Conservation (phyloP, 1,140 invertebrate species). For the Euborellia annulipes region DNA sequence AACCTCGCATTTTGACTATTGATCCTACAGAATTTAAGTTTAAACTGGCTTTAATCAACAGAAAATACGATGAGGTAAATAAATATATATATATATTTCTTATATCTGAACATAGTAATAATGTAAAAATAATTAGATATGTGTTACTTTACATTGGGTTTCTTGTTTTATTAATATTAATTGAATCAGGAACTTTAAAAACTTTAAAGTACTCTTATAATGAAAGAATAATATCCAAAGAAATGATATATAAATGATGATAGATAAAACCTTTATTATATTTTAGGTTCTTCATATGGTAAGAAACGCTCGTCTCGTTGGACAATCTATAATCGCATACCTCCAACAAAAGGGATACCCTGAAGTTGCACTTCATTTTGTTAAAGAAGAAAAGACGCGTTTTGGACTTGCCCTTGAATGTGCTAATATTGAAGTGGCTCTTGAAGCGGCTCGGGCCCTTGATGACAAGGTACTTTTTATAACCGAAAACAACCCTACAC, state of each 20-base stretch:
- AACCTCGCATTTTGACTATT: conserved; percentile 78
- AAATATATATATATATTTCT: too few relatives aligned
- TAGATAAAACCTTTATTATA: too few relatives aligned
- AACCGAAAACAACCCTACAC: too few relatives aligned
- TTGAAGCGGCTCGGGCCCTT: conserved; percentile 84
- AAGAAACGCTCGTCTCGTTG: conserved; percentile 86
- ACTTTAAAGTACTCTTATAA: too few relatives aligned
- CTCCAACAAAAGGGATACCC: conserved; percentile 99
- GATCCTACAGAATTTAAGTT: conserved; percentile 98
- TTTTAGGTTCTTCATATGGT: conserved; percentile 89
- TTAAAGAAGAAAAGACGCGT: conserved; percentile 96
- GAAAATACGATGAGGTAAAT: conserved; percentile 85
- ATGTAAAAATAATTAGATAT: too few relatives aligned
- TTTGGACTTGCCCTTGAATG: conserved; percentile 95
- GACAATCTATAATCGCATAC: conserved; percentile 98
- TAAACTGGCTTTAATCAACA: conserved; percentile 90
- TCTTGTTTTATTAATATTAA: too few relatives aligned
- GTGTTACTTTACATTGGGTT: neutral
- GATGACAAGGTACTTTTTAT: conserved; percentile 91
- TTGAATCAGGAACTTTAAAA: too few relatives aligned
- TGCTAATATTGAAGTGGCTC: conserved; percentile 90
- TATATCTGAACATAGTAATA: too few relatives aligned
- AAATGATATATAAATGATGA: too few relatives aligned
- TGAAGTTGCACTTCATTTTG: conserved; percentile 98
- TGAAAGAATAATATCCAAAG: too few relatives aligned